Evolutionary conservation across 1,140 invertebrate species (phyloP).

Genomic region (Drosophila neocordata): DNA sequence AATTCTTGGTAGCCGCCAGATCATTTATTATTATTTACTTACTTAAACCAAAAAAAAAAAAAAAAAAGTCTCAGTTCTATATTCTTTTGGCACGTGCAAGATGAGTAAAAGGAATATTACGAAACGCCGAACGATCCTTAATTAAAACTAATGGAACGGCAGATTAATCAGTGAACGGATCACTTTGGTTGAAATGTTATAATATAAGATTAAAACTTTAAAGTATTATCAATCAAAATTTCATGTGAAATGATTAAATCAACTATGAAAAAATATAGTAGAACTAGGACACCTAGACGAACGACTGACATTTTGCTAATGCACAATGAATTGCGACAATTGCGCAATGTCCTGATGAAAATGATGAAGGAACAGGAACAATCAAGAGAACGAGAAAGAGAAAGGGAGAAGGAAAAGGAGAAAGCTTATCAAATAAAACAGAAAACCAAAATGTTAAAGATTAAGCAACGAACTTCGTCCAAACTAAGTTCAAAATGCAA

Average conservation of each 20-base stretch:
- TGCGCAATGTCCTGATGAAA: not conserved
- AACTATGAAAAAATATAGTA: slow-evolving; percentile 1
- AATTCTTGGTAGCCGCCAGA: too few species aligned
- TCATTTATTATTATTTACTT: not conserved
- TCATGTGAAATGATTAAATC: not conserved
- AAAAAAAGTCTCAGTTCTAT: too few species aligned
- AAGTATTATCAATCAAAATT: slow-evolving; percentile 1
- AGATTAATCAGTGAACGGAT: too few species aligned
- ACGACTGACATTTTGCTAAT: not conserved
- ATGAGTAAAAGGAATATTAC: too few species aligned
- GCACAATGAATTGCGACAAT: slow-evolving; percentile 4
- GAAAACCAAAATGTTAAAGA: not conserved
- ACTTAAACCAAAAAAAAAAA: too few species aligned
- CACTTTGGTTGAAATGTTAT: too few species aligned
- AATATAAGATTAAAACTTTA: too few species aligned
- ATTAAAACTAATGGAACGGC: too few species aligned
- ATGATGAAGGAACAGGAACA: not conserved
- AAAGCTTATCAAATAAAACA: not conserved
- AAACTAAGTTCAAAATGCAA: not conserved
- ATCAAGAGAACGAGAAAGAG: not conserved
- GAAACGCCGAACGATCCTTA: too few species aligned
- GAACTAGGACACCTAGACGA: not conserved
- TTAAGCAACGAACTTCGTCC: not conserved
- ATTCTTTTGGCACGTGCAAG: not conserved
- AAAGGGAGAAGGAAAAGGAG: not conserved